Conservation (phyloP, 2,113 vertebrate genomes). For the Cryptotis parvus region DNA sequence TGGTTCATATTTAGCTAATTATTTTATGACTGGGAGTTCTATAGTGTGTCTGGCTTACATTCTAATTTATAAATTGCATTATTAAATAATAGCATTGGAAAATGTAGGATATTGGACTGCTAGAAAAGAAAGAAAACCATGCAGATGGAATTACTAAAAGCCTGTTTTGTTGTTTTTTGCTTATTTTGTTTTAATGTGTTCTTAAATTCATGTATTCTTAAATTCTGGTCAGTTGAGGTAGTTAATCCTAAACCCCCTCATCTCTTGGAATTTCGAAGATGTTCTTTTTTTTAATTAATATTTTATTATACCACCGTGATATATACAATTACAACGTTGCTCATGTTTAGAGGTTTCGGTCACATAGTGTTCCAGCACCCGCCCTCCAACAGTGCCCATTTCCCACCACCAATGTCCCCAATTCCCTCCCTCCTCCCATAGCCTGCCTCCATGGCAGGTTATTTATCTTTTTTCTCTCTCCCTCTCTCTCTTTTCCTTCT, state of each 20-base stretch:
- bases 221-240: not conserved
- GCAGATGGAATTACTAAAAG: not conserved
- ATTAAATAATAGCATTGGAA: constrained; percentile 17
- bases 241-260: not conserved
- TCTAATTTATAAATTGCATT: constrained; percentile 23
- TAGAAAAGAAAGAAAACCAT: not conserved
- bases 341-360: too few relatives aligned
- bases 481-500: too few relatives aligned
- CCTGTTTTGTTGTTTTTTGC: constrained; percentile 15
- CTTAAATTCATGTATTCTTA: constrained; percentile 1
- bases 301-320: too few relatives aligned
- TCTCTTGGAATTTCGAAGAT: not conserved
- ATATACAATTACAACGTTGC: too few relatives aligned
- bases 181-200: not conserved
- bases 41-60: constrained; percentile 17
- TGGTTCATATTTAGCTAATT: constrained; percentile 6
- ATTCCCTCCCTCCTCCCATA: too few relatives aligned
- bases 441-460: too few relatives aligned
- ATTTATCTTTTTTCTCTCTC: too few relatives aligned
- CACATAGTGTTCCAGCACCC: too few relatives aligned
- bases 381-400: too few relatives aligned
- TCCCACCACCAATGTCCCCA: too few relatives aligned
- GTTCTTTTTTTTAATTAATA: constrained; percentile 46
- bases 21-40: constrained; percentile 7
- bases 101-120: not conserved